A percentile compares a stretch with the other conserved stretches of the same genome.
These are phyloP conservation scores for Galleria mellonella DNA, from an alignment of 1,140 invertebrate species.

Conservation along the genomic window DNA sequence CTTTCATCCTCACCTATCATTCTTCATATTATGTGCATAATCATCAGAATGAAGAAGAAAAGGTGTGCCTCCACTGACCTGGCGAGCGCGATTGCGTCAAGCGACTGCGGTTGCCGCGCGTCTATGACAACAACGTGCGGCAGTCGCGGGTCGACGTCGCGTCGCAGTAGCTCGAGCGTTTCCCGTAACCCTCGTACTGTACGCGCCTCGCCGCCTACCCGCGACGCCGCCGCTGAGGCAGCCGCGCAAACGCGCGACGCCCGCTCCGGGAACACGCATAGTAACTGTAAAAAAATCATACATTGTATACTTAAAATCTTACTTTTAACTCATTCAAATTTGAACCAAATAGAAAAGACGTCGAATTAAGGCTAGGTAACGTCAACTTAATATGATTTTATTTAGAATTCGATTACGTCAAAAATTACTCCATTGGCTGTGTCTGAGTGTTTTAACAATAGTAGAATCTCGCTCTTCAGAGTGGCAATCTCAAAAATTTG, in stretches of 20 bases:
- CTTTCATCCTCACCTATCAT: too few species aligned
- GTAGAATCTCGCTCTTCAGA: too few species aligned
- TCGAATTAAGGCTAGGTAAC: too few species aligned
- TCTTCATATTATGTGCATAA: too few species aligned
- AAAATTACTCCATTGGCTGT: too few species aligned
- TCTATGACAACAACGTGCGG: slow-evolving; percentile 58
- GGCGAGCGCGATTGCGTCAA: slow-evolving; percentile 45
- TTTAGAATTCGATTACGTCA: too few species aligned
- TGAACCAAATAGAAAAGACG: too few species aligned
- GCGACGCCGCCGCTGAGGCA: slow-evolving; percentile 45
- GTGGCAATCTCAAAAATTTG: too few species aligned
- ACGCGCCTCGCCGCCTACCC: slow-evolving; percentile 50
- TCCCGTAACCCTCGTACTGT: slow-evolving; percentile 43
- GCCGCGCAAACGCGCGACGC: slow-evolving; percentile 55
- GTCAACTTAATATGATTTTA: too few species aligned
- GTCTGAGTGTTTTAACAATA: too few species aligned
- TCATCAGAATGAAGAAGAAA: too few species aligned
- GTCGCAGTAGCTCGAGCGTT: slow-evolving; percentile 48
- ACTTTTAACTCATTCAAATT: not conserved
- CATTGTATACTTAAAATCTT: not conserved
- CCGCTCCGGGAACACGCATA: slow-evolving; percentile 65
- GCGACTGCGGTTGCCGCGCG: slow-evolving; percentile 49
- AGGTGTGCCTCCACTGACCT: slow-evolving; percentile 21
- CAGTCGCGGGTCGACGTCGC: slow-evolving; percentile 40
- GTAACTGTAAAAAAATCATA: slow-evolving; percentile 29